Evolutionary conservation across 1,140 invertebrate genomes (phyloP).

Genomic region (Ips nitidus): DNA sequence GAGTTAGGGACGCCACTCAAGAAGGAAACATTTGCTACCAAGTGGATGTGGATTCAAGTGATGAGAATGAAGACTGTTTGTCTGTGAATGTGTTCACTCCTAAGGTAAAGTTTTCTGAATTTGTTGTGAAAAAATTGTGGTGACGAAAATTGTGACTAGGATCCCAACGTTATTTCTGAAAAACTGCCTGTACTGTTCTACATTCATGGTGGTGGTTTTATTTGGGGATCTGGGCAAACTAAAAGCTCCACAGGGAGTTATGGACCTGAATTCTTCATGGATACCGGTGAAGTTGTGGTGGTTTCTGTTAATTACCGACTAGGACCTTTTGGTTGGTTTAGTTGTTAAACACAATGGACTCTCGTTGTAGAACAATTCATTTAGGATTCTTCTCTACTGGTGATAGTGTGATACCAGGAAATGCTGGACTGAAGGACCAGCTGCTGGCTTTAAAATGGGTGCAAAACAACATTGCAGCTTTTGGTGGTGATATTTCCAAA

Average conservation of each 20-base stretch:
- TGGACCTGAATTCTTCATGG: slow-evolving; percentile 28
- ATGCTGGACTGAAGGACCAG: slow-evolving; percentile 31
- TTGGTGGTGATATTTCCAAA: slow-evolving; percentile 24
- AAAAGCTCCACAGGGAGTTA: slow-evolving; percentile 6
- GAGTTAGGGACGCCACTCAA: slow-evolving; percentile 15
- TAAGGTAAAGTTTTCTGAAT: slow-evolving; percentile 9
- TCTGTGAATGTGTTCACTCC: slow-evolving; percentile 27
- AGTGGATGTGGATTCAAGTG: slow-evolving; percentile 5
- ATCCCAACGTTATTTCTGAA: background rate
- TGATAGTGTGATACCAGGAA: slow-evolving; percentile 30
- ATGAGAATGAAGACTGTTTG: slow-evolving; percentile 32
- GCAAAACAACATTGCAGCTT: slow-evolving; percentile 27
- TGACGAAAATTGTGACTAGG: background rate
- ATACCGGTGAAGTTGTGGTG: slow-evolving; percentile 15
- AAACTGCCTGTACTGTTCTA: slow-evolving; percentile 30
- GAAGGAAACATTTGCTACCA: slow-evolving; percentile 28
- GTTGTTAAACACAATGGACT: background rate
- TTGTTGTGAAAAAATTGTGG: background rate
- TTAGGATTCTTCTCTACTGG: slow-evolving; percentile 35
- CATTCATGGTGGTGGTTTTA: slow-evolving; percentile 33
- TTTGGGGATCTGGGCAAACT: slow-evolving; percentile 20
- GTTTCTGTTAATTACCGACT: slow-evolving; percentile 32
- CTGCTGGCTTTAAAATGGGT: slow-evolving; percentile 28
- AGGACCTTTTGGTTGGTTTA: slow-evolving; percentile 32
- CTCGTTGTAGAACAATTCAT: slow-evolving; percentile 3